These are phyloP conservation scores for Podilymbus podiceps DNA, from an alignment of 2,113 vertebrate species.

Conservation along the genomic window DNA sequence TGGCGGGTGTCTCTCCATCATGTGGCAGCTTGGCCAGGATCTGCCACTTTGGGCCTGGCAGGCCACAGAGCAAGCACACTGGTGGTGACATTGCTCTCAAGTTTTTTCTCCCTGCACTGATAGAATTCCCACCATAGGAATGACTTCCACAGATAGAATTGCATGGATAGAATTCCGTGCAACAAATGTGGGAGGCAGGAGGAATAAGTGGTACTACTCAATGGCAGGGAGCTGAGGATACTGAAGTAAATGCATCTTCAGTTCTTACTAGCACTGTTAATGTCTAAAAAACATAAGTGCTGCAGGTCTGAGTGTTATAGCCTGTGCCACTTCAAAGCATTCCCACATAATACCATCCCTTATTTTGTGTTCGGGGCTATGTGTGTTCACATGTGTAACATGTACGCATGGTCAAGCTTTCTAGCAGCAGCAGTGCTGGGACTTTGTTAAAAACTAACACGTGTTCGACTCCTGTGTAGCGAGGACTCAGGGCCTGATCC, in stretches of 20 bases:
- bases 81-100: accelerated
- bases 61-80: neutral
- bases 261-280: neutral
- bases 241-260: neutral
- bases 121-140: neutral
- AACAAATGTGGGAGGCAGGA: neutral
- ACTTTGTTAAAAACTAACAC: neutral
- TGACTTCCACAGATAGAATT: too few relatives aligned
- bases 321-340: neutral
- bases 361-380: neutral
- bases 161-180: neutral
- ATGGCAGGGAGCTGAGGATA: neutral
- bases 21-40: neutral
- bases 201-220: neutral
- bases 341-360: neutral
- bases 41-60: neutral
- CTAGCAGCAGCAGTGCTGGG: neutral
- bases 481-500: neutral
- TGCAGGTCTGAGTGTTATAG: neutral
- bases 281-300: neutral
- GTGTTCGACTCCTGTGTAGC: neutral
- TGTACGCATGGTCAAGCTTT: accelerated
- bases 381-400: neutral
- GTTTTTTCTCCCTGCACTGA: neutral
- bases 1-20: neutral